These are phyloP conservation scores for Smithornis capensis DNA, from an alignment of 2,113 vertebrate genomes.

Conservation along the genomic window DNA sequence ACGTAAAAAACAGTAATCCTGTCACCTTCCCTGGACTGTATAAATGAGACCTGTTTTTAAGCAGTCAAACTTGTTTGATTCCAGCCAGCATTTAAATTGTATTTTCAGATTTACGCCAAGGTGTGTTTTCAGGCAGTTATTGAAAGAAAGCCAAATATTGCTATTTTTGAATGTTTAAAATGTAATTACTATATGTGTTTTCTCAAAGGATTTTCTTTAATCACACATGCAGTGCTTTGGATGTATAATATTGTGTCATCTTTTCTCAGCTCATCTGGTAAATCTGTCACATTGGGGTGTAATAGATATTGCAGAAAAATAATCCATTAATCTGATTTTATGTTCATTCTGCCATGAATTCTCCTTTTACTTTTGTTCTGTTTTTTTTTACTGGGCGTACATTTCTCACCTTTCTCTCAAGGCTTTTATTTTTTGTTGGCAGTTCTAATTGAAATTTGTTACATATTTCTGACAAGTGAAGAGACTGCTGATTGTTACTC, in stretches of 20 bases:
- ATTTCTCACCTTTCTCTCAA: neutral
- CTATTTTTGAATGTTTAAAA: neutral
- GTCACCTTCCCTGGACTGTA: neutral
- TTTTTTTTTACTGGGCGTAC: neutral
- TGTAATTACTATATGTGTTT: neutral
- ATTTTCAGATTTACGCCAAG: neutral
- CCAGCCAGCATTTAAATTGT: neutral
- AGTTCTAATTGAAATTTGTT: neutral
- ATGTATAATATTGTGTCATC: neutral
- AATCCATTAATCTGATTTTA: slow-evolving; percentile 48
- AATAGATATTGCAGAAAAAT: neutral
- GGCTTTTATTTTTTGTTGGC: neutral
- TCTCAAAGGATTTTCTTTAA: slow-evolving; percentile 1
- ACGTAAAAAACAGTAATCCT: neutral
- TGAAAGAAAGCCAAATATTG: neutral
- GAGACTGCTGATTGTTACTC: neutral
- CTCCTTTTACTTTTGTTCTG: neutral
- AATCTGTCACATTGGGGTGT: neutral
- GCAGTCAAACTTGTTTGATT: neutral
- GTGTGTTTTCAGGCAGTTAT: neutral
- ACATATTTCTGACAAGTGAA: neutral
- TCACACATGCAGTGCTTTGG: neutral
- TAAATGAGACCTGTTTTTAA: neutral
- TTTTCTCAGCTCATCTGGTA: neutral
- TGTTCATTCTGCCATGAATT: neutral